A percentile compares a stretch with the other conserved stretches of the same genome.
Evolutionary conservation across 2,113 vertebrate genomes (phyloP).

Genomic region (Petrocephalus zakoni): DNA sequence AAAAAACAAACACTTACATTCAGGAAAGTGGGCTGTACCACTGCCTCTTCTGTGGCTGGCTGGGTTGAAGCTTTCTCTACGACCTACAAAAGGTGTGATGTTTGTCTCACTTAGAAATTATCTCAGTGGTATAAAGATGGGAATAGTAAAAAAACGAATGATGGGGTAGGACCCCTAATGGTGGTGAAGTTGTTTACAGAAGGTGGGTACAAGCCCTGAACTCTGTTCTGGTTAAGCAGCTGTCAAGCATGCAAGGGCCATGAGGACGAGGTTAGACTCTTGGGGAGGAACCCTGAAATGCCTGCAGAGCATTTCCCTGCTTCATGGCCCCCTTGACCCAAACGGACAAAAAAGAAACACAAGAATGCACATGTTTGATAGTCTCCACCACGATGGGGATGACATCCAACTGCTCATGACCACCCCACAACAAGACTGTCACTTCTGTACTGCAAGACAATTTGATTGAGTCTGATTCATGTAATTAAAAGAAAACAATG

Average conservation of each 20-base stretch:
- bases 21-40: constrained; percentile 53
- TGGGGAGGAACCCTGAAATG: not conserved
- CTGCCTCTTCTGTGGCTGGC: constrained; percentile 34
- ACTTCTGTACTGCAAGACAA: not conserved
- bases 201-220: not conserved
- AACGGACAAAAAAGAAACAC: not conserved
- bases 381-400: not conserved
- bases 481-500: not conserved
- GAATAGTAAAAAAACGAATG: not conserved
- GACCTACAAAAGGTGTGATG: constrained; percentile 39
- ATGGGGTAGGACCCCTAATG: not conserved
- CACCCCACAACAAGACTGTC: not conserved
- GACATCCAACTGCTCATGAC: not conserved
- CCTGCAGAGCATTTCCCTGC: not conserved
- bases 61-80: constrained; percentile 45
- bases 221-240: not conserved
- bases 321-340: not conserved
- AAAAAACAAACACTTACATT: constrained; percentile 45
- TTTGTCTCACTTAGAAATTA: not conserved
- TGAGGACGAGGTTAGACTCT: not conserved
- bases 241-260: not conserved
- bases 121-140: not conserved
- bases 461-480: not conserved
- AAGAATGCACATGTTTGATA: not conserved
- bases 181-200: not conserved